phyloP scores from a whole-genome alignment of 2,888 invertebrate species.

The Teleiodes luculella region DNA sequence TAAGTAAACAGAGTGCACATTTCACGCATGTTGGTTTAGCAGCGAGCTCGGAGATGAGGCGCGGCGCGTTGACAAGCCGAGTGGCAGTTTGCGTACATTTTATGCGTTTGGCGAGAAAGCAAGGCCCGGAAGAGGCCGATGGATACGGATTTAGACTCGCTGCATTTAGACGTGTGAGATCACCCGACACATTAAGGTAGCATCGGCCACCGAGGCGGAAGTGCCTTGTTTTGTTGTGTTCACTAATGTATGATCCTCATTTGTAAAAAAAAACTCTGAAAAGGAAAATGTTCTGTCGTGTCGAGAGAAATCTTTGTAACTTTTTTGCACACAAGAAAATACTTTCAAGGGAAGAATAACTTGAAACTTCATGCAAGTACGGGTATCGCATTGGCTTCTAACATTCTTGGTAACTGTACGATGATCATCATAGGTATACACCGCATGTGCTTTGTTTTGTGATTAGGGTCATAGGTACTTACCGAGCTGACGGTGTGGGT shows the following conservation, averaged over 20 bases:
- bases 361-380: background rate
- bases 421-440: no score
- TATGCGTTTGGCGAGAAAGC: slow-evolving; percentile 68
- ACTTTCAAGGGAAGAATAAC: background rate
- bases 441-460: background rate
- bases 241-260: slow-evolving; percentile 14
- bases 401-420: background rate
- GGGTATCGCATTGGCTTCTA: background rate
- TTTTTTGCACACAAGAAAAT: background rate
- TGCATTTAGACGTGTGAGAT: slow-evolving; percentile 71
- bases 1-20: slow-evolving; percentile 52
- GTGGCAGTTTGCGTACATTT: slow-evolving; percentile 66
- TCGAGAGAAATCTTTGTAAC: background rate
- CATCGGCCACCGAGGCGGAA: slow-evolving; percentile 26
- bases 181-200: slow-evolving; percentile 51
- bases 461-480: slow-evolving; percentile 36
- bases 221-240: slow-evolving; percentile 20
- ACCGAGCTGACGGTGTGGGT: slow-evolving; percentile 74
- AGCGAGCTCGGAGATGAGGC: slow-evolving; percentile 41
- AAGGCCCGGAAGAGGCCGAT: slow-evolving; percentile 63
- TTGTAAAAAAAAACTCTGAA: slow-evolving; percentile 1
- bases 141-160: slow-evolving; percentile 65
- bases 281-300: background rate
- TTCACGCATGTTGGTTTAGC: slow-evolving; percentile 52
- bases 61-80: slow-evolving; percentile 59